Evolutionary conservation across 2,888 invertebrate species (phyloP).

Genomic region (Bombylius discolor): DNA sequence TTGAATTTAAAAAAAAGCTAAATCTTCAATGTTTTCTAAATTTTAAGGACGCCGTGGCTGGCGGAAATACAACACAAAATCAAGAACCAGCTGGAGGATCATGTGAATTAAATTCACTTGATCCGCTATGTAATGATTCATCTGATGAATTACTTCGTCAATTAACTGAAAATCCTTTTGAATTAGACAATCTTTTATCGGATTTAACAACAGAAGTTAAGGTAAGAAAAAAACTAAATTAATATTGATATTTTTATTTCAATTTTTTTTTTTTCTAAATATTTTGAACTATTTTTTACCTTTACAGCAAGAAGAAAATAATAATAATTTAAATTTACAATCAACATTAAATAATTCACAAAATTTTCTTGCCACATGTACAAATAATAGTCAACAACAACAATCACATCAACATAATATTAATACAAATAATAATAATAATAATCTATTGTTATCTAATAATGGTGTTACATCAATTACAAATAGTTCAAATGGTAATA

Average conservation of each 20-base stretch:
- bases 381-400: slow-evolving; percentile 19
- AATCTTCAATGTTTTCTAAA: neutral
- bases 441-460: neutral
- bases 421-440: neutral
- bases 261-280: slow-evolving; percentile 3
- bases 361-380: slow-evolving; percentile 21
- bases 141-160: slow-evolving; percentile 72
- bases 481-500: slow-evolving; percentile 12
- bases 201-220: slow-evolving; percentile 65
- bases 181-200: slow-evolving; percentile 70
- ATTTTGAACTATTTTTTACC: neutral
- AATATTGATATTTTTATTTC: neutral
- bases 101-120: slow-evolving; percentile 28
- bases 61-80: slow-evolving; percentile 23
- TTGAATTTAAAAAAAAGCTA: neutral
- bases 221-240: slow-evolving; percentile 35
- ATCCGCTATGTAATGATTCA: slow-evolving; percentile 41
- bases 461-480: slow-evolving; percentile 2
- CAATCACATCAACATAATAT: slow-evolving; percentile 8
- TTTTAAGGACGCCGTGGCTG: slow-evolving; percentile 17
- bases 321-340: slow-evolving; percentile 28
- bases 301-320: slow-evolving; percentile 34
- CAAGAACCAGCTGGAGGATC: slow-evolving; percentile 20
- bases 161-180: slow-evolving; percentile 71
- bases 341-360: slow-evolving; percentile 31